These are phyloP conservation scores for Sandelia bainsii DNA, from an alignment of 2,797 vertebrate genomes.

Conservation along the genomic window DNA sequence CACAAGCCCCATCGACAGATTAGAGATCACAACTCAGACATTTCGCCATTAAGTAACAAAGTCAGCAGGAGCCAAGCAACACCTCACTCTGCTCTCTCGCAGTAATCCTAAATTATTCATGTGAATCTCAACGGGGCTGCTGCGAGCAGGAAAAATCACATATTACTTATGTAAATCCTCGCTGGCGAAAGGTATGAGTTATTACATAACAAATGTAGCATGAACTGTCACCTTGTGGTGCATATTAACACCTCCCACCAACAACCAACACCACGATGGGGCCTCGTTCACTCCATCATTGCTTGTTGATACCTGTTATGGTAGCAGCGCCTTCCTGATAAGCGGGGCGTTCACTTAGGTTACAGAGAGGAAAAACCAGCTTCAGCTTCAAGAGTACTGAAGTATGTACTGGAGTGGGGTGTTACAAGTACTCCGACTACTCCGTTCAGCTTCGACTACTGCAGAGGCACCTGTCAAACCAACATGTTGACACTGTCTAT, in stretches of 20 bases:
- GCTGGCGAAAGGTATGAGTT: slow-evolving; percentile 50
- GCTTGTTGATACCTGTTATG: slow-evolving; percentile 10
- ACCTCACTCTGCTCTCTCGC: slow-evolving; percentile 40
- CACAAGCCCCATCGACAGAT: slow-evolving; percentile 30
- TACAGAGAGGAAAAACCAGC: neutral
- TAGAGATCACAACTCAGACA: slow-evolving; percentile 29
- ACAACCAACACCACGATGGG: neutral
- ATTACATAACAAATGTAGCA: slow-evolving; percentile 66
- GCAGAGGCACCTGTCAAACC: too few relatives aligned
- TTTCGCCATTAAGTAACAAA: slow-evolving; percentile 43
- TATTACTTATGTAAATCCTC: slow-evolving; percentile 73
- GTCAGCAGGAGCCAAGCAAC: slow-evolving; percentile 41
- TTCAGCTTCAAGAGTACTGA: too few relatives aligned
- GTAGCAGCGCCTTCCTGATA: neutral
- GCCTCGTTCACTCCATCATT: slow-evolving; percentile 75
- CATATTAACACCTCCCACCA: slow-evolving; percentile 27
- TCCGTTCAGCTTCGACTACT: too few relatives aligned
- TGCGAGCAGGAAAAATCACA: slow-evolving; percentile 57
- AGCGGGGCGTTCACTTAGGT: neutral
- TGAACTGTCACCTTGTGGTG: slow-evolving; percentile 49
- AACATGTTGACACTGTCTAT: too few relatives aligned
- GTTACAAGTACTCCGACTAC: too few relatives aligned
- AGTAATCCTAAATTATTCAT: slow-evolving; percentile 76
- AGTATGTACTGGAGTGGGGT: too few relatives aligned
- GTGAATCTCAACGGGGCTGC: slow-evolving; percentile 50